phyloP scores from a whole-genome alignment of 2,888 invertebrate genomes.

The Pseudanteris insignis region DNA sequence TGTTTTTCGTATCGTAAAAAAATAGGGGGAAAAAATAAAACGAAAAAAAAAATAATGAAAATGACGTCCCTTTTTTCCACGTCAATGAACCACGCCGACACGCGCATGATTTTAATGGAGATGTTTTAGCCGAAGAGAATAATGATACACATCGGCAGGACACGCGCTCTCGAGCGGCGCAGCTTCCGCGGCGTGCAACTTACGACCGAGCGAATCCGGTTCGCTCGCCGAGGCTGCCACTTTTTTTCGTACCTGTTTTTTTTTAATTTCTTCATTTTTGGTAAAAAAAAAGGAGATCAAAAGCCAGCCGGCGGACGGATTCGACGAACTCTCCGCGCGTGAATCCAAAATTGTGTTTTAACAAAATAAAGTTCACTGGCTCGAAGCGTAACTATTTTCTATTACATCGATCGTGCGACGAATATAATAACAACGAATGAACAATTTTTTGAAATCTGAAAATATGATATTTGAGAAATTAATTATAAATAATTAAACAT shows the following conservation, averaged over 20 bases:
- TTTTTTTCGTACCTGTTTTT: constrained; percentile 27
- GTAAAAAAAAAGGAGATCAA: constrained; percentile 52
- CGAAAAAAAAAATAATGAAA: too few species aligned
- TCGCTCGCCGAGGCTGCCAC: constrained; percentile 37
- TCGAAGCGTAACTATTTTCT: too few species aligned
- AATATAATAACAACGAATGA: too few species aligned
- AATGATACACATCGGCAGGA: constrained; percentile 53
- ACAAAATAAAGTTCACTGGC: too few species aligned
- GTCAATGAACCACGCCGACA: constrained; percentile 27
- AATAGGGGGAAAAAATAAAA: neutral
- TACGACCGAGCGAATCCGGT: constrained; percentile 51
- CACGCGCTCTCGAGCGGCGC: constrained; percentile 51
- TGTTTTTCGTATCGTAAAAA: constrained; percentile 21
- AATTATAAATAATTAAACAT: too few species aligned
- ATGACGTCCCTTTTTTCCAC: constrained; percentile 15
- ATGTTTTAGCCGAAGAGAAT: constrained; percentile 50
- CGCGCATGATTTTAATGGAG: constrained; percentile 49
- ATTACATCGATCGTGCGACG: too few species aligned
- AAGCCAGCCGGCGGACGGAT: constrained; percentile 50
- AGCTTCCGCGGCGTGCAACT: constrained; percentile 54
- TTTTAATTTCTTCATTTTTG: constrained; percentile 34
- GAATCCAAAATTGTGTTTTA: too few species aligned
- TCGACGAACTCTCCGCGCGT: constrained; percentile 31
- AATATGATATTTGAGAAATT: too few species aligned
- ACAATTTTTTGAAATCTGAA: too few species aligned